Base-by-base conservation (phyloP, 2,113 vertebrate genomes). In the Pogona vitticeps region DNA sequence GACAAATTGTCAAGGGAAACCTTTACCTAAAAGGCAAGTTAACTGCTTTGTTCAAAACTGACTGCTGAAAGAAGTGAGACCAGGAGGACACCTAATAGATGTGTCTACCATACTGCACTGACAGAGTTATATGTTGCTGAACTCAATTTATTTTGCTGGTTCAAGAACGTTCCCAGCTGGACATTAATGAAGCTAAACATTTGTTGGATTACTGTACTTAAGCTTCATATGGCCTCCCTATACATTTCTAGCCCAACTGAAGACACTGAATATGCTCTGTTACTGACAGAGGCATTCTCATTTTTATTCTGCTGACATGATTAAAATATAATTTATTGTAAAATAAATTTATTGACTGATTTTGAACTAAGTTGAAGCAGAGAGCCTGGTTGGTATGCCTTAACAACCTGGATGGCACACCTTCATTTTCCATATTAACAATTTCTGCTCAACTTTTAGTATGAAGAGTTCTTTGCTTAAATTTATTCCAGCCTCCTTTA, bases 21-120 rank as follows among this genome's bases (percentile, higher is more conserved):
- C n/a, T n/a, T n/a, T n/a, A n/a, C n/a, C n/a, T n/a, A 83, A 71
- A 73, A 83, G 63, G 82, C 82, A 63, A 36, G n/a, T 75, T 84
- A 12, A n/a, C 26, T 42, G 58, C 58, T n/a, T 86, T 28, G 59
- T 52, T 65, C 61, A 40, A 18, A 46, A 42, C 0, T 84, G 38
- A 86, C n/a, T 59, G n/a, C 40, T 67, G 78, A 86, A 42, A 3
- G 80, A 86, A 65, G 65, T 70, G 86, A 81, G 33, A 75, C 31
- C 63, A 71, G 10, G 88, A 72, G 33, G 88, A 56, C 52, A 89
- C 65, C 61, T 56, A 56, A 18, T 3, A 77, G 5, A 42, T 52
- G 15, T 0, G 0, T 20, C 82, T 21, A 63, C 88, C 0, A 42
- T 75, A 28, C 36, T 17, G 61, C 38, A n/a, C 58, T 26, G 31